Evolutionary conservation across 2,113 vertebrate genomes (phyloP).

Genomic region (Callorhinus ursinus): DNA sequence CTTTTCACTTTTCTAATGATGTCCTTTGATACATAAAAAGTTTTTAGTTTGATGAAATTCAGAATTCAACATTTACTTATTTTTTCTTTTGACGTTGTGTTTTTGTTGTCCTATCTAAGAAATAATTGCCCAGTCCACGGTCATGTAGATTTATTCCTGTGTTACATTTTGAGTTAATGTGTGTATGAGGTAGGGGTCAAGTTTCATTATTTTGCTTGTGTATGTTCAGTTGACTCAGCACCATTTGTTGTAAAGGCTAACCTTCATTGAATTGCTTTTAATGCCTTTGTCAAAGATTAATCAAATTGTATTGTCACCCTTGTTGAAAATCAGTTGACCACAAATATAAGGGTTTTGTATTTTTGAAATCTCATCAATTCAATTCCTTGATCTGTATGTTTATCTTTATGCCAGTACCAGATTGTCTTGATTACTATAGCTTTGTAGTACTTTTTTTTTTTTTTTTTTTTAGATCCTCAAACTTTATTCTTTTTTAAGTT

Average conservation of each 20-base stretch:
- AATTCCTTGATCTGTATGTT: neutral
- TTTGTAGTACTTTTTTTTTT: neutral
- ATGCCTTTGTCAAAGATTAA: neutral
- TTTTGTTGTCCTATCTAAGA: neutral
- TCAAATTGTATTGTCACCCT: neutral
- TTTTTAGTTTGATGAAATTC: neutral
- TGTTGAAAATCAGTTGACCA: neutral
- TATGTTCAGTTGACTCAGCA: neutral
- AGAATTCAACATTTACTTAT: neutral
- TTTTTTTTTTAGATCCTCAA: neutral
- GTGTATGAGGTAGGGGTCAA: neutral
- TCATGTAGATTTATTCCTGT: neutral
- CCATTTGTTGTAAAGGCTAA: neutral
- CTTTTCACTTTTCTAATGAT: neutral
- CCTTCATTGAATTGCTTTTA: neutral
- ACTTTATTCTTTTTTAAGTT: neutral
- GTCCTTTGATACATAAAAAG: neutral
- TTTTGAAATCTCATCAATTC: neutral
- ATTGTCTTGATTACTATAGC: neutral
- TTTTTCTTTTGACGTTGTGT: neutral
- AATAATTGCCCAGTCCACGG: neutral
- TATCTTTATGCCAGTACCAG: neutral
- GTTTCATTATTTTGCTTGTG: neutral
- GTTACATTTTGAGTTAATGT: constrained; percentile 40
- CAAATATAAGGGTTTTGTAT: neutral